Conservation (phyloP, 2,113 vertebrate genomes). For the Corythoichthys haematopterus region DNA sequence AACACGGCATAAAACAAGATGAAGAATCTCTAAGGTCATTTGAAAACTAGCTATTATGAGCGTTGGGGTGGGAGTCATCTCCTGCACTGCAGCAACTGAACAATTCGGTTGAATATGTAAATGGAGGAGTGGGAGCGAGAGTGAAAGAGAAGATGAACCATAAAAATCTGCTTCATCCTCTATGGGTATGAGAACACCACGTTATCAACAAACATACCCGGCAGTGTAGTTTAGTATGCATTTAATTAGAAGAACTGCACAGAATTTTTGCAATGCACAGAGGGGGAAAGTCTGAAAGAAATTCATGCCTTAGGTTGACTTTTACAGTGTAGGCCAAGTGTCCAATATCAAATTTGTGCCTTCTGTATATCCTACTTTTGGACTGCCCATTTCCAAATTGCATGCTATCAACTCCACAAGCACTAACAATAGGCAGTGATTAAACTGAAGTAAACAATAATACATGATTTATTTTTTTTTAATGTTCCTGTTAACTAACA, state of each 20-base stretch:
- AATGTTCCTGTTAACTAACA: too few species aligned
- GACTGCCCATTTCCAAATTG: not conserved
- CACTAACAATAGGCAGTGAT: not conserved
- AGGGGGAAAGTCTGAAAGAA: not conserved
- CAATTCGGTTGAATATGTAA: constrained; percentile 55
- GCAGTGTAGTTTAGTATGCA: not conserved
- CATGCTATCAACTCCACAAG: not conserved
- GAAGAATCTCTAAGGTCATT: not conserved
- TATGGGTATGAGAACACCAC: constrained; percentile 6
- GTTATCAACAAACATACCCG: not conserved
- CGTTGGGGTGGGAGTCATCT: constrained; percentile 5
- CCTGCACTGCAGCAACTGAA: constrained; percentile 52
- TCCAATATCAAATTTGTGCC: not conserved
- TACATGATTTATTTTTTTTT: too few species aligned
- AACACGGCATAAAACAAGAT: constrained; percentile 1
- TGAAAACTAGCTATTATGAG: not conserved
- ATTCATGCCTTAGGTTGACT: not conserved
- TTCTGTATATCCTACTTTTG: not conserved
- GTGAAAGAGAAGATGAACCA: constrained; percentile 22
- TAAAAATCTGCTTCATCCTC: constrained; percentile 25
- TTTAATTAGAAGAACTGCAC: constrained; percentile 4
- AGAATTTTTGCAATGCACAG: not conserved
- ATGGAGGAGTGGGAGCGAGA: constrained; percentile 36
- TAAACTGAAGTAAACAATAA: not conserved
- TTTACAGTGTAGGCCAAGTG: not conserved